Conservation (phyloP, 2,113 vertebrate species). For the Benitochromis conjunctus region DNA sequence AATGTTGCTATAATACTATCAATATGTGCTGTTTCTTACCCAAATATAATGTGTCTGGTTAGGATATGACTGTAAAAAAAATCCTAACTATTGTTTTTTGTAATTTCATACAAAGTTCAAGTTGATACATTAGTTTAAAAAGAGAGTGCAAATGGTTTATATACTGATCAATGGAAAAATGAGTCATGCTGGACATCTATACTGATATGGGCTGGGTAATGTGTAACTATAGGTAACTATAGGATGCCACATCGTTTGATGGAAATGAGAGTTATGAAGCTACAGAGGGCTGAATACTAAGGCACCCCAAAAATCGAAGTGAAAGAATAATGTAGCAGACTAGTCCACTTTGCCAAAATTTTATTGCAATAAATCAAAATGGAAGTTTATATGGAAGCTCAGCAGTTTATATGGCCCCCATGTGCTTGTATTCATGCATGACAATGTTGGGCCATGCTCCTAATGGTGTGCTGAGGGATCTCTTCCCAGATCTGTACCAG, state of each 20-base stretch:
- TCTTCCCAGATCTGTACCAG: not conserved
- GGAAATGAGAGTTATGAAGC: no score
- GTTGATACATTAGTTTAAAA: not conserved
- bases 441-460: not conserved
- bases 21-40: not conserved
- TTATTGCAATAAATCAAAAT: not conserved
- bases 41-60: not conserved
- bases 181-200: no score
- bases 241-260: no score
- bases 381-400: no score
- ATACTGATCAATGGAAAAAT: not conserved
- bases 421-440: not conserved
- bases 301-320: not conserved
- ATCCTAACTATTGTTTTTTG: not conserved
- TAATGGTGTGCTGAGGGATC: not conserved
- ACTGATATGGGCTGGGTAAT: no score
- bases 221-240: no score
- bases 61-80: not conserved
- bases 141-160: not conserved
- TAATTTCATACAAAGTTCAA: no score
- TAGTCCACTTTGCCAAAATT: not conserved
- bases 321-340: not conserved
- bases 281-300: not conserved
- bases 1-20: not conserved
- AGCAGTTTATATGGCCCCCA: not conserved